Percentiles rank a stretch among this genome's conserved stretches.
These are phyloP conservation scores for Solenopsis invicta DNA, from an alignment of 1,140 invertebrate genomes.

Conservation along the genomic window DNA sequence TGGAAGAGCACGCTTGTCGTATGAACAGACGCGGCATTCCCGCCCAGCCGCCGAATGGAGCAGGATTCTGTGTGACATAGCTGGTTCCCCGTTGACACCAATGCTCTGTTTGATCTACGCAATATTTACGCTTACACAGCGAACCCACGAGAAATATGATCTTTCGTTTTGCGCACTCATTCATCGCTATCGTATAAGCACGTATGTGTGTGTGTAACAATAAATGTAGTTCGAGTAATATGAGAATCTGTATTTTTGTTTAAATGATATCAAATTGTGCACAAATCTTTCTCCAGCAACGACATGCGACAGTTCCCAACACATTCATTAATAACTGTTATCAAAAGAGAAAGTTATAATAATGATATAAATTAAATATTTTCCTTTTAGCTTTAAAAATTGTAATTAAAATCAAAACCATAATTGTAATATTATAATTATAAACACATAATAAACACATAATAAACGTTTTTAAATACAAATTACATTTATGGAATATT, in stretches of 20 bases:
- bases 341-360: neutral
- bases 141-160: neutral
- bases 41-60: conserved; percentile 91
- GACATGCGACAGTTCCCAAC: neutral
- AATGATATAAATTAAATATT: neutral
- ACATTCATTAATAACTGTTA: neutral
- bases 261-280: neutral
- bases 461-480: conserved; percentile 20
- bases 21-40: conserved; percentile 92
- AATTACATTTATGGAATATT: neutral
- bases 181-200: conserved; percentile 1
- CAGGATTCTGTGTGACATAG: conserved; percentile 88
- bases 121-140: neutral
- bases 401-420: too few species aligned
- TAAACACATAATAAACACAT: neutral
- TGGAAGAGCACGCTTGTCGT: conserved; percentile 95
- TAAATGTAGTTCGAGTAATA: conserved; percentile 18
- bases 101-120: conserved; percentile 28
- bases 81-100: neutral
- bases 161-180: neutral
- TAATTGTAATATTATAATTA: neutral
- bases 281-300: neutral
- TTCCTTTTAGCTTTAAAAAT: too few species aligned
- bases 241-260: neutral
- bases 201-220: neutral